Evolutionary conservation across 2,888 invertebrate species (phyloP).

Genomic region (Hypena proboscidalis): DNA sequence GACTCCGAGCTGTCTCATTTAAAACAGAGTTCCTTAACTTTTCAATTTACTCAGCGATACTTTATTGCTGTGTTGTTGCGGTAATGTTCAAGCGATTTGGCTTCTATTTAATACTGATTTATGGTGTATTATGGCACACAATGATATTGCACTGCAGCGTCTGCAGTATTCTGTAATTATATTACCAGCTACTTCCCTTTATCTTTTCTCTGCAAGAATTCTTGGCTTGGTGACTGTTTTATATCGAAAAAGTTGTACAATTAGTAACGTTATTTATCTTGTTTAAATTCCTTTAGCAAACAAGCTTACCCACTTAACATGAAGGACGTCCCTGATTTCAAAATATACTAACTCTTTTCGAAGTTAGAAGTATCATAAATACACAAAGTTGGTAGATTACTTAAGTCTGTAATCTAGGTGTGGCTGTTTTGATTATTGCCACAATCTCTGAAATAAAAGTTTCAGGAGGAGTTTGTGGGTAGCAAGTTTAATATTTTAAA

Average conservation of each 20-base stretch:
- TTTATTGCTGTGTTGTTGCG: conserved; percentile 46
- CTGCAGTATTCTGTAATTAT: conserved; percentile 1
- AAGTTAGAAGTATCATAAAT: conserved; percentile 38
- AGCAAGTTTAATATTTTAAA: conserved; percentile 43
- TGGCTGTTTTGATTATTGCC: conserved; percentile 23
- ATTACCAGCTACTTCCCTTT: conserved; percentile 20
- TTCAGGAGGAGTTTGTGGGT: conserved; percentile 27
- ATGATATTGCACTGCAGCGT: conserved; percentile 14
- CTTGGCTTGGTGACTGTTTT: too few species aligned
- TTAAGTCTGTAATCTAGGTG: conserved; percentile 30
- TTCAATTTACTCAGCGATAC: conserved; percentile 48
- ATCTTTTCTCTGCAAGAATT: too few species aligned
- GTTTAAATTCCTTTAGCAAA: too few species aligned
- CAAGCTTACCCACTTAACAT: too few species aligned
- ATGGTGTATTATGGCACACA: conserved; percentile 9
- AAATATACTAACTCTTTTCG: conserved; percentile 22
- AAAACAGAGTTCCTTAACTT: conserved; percentile 47
- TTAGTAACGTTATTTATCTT: too few species aligned
- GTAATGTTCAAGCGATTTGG: conserved; percentile 31
- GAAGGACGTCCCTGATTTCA: conserved; percentile 18
- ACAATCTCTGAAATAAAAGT: conserved; percentile 27
- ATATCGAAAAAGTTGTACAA: too few species aligned
- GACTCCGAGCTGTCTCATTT: conserved; percentile 46
- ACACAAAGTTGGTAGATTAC: conserved; percentile 31
- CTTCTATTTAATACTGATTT: conserved; percentile 34